Evolutionary conservation across 1,140 invertebrate genomes (phyloP).

Genomic region (Trissolcus basalis): DNA sequence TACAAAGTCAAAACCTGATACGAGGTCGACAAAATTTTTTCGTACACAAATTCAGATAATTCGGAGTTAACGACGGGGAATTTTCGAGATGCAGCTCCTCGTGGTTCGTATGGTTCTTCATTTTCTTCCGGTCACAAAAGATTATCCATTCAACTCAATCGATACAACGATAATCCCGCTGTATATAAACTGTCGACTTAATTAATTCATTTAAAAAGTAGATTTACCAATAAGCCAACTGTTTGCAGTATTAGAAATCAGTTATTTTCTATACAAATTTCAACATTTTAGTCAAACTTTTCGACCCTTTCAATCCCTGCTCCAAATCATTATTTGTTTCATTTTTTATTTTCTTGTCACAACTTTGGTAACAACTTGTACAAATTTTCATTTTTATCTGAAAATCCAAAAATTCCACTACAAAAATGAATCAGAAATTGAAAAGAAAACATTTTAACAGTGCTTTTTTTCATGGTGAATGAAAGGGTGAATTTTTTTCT

Average conservation of each 20-base stretch:
- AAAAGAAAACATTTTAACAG: too few relatives aligned
- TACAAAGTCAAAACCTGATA: constrained; percentile 26
- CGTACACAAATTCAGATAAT: constrained; percentile 17
- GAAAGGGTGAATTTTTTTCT: too few relatives aligned
- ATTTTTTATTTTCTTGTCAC: too few relatives aligned
- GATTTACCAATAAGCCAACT: constrained; percentile 37
- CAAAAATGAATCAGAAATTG: too few relatives aligned
- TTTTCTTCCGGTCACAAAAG: neutral
- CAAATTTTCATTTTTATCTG: too few relatives aligned
- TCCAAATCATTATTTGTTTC: neutral
- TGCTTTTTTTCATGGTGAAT: too few relatives aligned
- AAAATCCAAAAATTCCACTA: too few relatives aligned
- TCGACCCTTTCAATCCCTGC: constrained; percentile 42
- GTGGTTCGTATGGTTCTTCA: neutral
- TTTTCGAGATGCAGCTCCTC: neutral
- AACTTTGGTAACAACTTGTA: too few relatives aligned
- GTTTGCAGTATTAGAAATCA: constrained; percentile 41
- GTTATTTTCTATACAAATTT: constrained; percentile 26
- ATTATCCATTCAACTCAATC: constrained; percentile 14
- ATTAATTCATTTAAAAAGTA: constrained; percentile 22
- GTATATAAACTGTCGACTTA: constrained; percentile 16
- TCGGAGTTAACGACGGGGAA: constrained; percentile 35
- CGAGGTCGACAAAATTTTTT: constrained; percentile 54
- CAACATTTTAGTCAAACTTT: constrained; percentile 4
- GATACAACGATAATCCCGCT: constrained; percentile 10